Evolutionary conservation across 1,140 invertebrate genomes (phyloP).

Genomic region (Agrypnia vestita): DNA sequence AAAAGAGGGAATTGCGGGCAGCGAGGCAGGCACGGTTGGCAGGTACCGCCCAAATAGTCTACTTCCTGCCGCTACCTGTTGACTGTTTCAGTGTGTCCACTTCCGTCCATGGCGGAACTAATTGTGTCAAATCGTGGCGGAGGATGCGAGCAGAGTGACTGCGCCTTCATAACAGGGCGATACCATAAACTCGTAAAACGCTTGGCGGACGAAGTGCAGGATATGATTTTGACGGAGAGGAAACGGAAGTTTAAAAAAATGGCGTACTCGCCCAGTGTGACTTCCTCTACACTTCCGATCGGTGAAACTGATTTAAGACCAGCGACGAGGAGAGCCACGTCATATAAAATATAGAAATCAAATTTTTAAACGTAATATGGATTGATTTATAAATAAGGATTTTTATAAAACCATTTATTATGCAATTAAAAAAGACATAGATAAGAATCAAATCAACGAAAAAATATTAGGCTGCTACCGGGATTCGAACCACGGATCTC

Average conservation of each 20-base stretch:
- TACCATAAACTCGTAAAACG: background rate
- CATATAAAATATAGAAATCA: no score
- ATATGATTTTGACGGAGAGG: background rate
- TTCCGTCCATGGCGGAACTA: conserved; percentile 37
- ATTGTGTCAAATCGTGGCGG: conserved; percentile 33
- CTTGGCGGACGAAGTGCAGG: background rate
- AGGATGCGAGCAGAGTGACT: background rate
- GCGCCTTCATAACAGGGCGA: background rate
- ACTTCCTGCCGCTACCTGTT: conserved; percentile 15
- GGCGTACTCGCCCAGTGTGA: background rate
- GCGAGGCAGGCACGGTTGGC: no score
- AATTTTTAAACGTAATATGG: no score
- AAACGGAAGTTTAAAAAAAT: conserved; percentile 15
- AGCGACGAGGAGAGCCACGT: background rate
- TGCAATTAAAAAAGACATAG: no score
- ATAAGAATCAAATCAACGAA: no score
- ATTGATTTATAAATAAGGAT: no score
- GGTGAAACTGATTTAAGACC: background rate
- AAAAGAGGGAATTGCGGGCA: no score
- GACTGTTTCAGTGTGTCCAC: conserved; percentile 9
- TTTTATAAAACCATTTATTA: no score
- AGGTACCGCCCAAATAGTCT: background rate
- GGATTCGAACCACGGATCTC: no score
- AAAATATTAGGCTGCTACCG: no score
- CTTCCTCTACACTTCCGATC: background rate